Evolutionary conservation across 2,888 invertebrate genomes (phyloP), one percentile per base, ranked within the genome.

Genomic region (Amiota mariae): DNA sequence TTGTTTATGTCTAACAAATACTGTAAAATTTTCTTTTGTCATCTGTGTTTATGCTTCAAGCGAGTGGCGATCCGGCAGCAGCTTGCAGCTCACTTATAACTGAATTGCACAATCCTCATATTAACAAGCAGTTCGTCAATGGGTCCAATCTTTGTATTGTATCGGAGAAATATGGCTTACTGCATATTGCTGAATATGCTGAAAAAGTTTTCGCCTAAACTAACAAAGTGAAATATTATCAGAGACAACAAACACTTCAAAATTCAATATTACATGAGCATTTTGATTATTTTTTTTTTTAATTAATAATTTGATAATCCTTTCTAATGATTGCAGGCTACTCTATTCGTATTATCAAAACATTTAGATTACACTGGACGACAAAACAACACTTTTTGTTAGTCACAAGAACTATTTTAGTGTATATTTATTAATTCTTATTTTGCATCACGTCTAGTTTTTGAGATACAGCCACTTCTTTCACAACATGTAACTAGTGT

Each of bases 41-140:
- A 57, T 48, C 11, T 13, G n/a, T n/a, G 12, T 54, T 54, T n/a
- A 87, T 86, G 86, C 79, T 90, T 0, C 84, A 85, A 48, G 86
- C 89, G 1, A 88, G 91, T 18, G 92, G 92, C 8, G 92, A 93
- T 81, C 90, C 92, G 0, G 92, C 93, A 0, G 91, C 92, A 0
- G 93, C 93, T 4, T 92, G 92, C 78, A 92, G 92, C 70, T 92
- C 91, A 0, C 91, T 92, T 80, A 90, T 93, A 24, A 81, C 92
- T 0, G 93, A 93, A 84, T 81, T 93, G 8, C 93, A 93, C 76
- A 93, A 92, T 85, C 89, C 91, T 0, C 89, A 90, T 75, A 92
- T 93, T 11, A 90, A 90, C 71, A 91, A 91, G 75, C 85, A 89
- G 1, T 90, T 90, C 78, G 90, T 92, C 15, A 89, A 87, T 78